phyloP scores from a whole-genome alignment of 2,888 invertebrate genomes.

The Dryadula phaetusa region DNA sequence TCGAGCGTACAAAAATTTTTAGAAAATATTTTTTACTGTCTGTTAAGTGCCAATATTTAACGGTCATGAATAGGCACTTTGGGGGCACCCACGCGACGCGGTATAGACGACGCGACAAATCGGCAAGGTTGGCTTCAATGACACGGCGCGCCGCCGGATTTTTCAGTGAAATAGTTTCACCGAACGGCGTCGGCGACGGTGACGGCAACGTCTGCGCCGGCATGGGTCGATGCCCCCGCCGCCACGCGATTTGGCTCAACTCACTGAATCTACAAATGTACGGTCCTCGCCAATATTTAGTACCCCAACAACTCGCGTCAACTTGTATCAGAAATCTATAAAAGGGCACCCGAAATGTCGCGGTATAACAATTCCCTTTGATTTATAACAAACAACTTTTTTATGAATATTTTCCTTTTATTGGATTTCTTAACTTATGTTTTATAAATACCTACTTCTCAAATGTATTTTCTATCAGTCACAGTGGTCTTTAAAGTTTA shows the following conservation, averaged over 20 bases:
- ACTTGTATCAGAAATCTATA: constrained; percentile 14
- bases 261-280: constrained; percentile 67
- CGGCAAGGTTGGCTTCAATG: constrained; percentile 81
- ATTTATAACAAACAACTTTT: background rate
- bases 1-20: constrained; percentile 26
- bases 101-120: constrained; percentile 79
- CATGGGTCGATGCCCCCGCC: constrained; percentile 78
- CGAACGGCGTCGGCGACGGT: constrained; percentile 64
- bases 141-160: constrained; percentile 74
- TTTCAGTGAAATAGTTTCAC: constrained; percentile 83
- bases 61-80: constrained; percentile 69
- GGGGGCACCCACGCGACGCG: constrained; percentile 73
- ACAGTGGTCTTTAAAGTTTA: no score
- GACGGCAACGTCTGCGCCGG: constrained; percentile 81
- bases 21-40: constrained; percentile 40
- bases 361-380: background rate
- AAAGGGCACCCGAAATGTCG: background rate
- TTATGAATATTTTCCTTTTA: no score
- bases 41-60: constrained; percentile 73
- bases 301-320: constrained; percentile 22
- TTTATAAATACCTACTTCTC: no score
- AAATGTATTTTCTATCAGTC: no score
- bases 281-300: constrained; percentile 58
- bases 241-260: constrained; percentile 76
- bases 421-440: no score